Evolutionary conservation across 2,797 vertebrate genomes (phyloP), one percentile per base, ranked within the genome.

Genomic region (Neosalanx taihuensis): DNA sequence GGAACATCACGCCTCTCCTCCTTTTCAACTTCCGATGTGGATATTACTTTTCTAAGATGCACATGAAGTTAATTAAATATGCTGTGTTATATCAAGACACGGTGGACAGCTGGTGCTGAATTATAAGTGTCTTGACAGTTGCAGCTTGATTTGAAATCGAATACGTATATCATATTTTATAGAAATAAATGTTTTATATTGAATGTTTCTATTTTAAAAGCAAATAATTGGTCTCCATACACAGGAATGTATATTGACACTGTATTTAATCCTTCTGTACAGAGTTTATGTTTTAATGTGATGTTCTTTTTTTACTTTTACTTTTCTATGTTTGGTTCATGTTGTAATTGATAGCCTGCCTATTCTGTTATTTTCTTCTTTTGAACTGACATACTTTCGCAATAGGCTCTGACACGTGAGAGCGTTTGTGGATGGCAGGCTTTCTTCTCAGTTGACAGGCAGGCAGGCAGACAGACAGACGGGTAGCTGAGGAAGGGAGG

Each of bases 211-310:
- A 83, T 81, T 81, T 78, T 64, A 81, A 84, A 71, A 79, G 81
- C 79, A 72, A 75, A 74, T 77, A 26, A 80, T 84, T 87, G 76
- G 69, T 90, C 88, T 78, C 84, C 79, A 86, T 90, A 86, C 83
- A 87, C 84, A 83, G 85, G 88, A 92, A 91, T 92, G 88, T 91
- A 91, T 92, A 89, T 81, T 80, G 89, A 90, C 90, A 92, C 86
- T 92, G 87, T 93, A 89, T 92, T 88, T 91, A 90, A 92, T 92
- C 92, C 79, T 84, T 82, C 73, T 93, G 89, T 92, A 92, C 86
- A 92, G 82, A 69, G 87, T 81, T 82, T 76, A 31, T 80, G 81
- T 74, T 74, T 79, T 83, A 79, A 80, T 81, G 58, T 64, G 73
- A 61, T 81, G 72, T 81, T n/a, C n/a, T 83, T 78, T 83, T 84